Conservation (phyloP, 2,113 vertebrate species). For the Galbula dea region DNA sequence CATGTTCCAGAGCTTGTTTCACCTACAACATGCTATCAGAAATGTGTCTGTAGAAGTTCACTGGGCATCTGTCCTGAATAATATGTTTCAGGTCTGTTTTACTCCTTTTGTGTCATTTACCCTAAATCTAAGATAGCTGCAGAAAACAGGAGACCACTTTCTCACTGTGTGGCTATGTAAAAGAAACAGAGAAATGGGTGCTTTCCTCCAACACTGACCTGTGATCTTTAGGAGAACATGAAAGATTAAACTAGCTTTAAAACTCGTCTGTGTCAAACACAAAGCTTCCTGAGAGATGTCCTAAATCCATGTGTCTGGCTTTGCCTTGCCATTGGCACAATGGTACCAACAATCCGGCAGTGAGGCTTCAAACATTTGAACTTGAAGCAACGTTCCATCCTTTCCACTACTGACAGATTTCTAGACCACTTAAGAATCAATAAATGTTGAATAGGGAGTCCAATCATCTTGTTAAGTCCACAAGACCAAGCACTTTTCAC, state of each 20-base stretch:
- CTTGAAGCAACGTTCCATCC: neutral
- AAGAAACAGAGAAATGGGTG: neutral
- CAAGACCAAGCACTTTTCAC: fast-evolving
- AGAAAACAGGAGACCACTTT: neutral
- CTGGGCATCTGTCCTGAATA: neutral
- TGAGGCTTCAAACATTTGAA: neutral
- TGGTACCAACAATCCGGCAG: neutral
- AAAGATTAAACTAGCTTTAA: neutral
- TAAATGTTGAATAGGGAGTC: neutral
- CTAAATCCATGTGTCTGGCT: neutral
- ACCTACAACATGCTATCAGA: neutral
- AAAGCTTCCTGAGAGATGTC: neutral
- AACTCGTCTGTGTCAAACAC: neutral
- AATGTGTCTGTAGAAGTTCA: neutral
- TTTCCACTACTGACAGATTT: neutral
- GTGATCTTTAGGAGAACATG: neutral
- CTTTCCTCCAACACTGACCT: neutral
- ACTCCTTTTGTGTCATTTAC: neutral
- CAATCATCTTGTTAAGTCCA: neutral
- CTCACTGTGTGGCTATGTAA: neutral
- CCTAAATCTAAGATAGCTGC: neutral
- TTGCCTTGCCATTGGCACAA: neutral
- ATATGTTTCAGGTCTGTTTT: neutral
- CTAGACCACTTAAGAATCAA: neutral
- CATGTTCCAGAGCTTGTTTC: neutral